Base-by-base conservation (phyloP, 2,888 invertebrate genomes). In the Tiliacea citrago region DNA sequence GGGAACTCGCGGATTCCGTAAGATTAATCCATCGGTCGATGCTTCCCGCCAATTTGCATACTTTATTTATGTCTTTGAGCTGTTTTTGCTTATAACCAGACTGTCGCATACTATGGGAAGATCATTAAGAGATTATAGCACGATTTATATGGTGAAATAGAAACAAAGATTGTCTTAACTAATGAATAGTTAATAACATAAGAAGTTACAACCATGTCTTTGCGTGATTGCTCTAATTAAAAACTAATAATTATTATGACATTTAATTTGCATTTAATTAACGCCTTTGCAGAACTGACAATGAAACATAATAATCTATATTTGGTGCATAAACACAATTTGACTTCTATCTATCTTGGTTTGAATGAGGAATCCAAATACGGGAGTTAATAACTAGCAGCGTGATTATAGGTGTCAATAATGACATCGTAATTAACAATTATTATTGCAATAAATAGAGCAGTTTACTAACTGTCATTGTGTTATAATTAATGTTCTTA, bases 11-110 rank as follows among this genome's bases (percentile, higher is more conserved):
- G 84, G 89, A 90, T 91, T 90, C 92, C 85, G 86, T 87, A 88
- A 89, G 90, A 92, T 92, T 92, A 93, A 93, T 92, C 91, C 92
- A 88, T 91, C 87, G 90, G 87, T 80, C 88, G 89, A 86, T 87
- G 89, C 88, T 89, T 89, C 89, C 88, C 85, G 82, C 83, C 88
- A 85, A 89, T 92, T 89, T 91, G 91, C 90, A 90, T 92, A 89
- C 84, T 89, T 91, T 91, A 92, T 91, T 91, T 91, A 89, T 89
- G 89, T 91, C 88, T 88, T 86, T 86, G 85, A 76, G 71, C 77
- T 77, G 82, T 88, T 89, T 83, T 87, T 87, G 80, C 74, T 79
- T 72, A 73, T 79, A 76, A 76, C 49, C 67, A 84, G 81, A 82
- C 82, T 84, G 83, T 78, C 83, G 67, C 84, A 81, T 84, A 66